Base-by-base conservation (phyloP, 2,113 vertebrate genomes). In the Rhabdomys dilectus region DNA sequence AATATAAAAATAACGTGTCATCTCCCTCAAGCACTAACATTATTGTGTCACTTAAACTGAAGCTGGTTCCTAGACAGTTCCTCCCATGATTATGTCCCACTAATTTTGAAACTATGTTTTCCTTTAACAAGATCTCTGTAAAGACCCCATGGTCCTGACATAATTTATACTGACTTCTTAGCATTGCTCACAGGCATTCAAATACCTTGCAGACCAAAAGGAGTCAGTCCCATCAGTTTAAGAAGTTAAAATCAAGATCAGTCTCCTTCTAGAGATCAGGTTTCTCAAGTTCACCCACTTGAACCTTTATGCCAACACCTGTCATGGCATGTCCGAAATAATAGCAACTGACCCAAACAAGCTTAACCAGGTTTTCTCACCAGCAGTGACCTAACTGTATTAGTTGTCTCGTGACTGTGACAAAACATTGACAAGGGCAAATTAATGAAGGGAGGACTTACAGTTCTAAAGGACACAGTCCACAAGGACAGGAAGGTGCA, bases 131-230 rank as follows among this genome's bases (percentile, higher is more conserved):
- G 39, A 85, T 89, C 60, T 92, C 91, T 62, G 72, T 51, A 45
- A 29, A 92, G 48, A 19, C 31, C 42, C 22, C 70, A 9, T 81
- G 82, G 75, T 36, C 91, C 56, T 86, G 77, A 95, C 42, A 78
- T 91, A 86, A 85, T 84, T 96, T 95, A 91, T 80, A 84, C 84
- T 77, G 75, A 92, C 64, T 95, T 93, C 58, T 88, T 91, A 75
- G 36, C 29, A 13, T 17, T 89, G 75, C 21, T 45, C 77, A 73
- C 39, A 76, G 45, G 9, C 76, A 93, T 91, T 88, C 91, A 73
- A 92, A 91, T 91, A 88, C 73, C 68, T 80, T 72, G 31, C 48
- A 94, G 66, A 82, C 70, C 70, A 96, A 95, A 36, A 92, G 91
- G 48, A 97, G 77, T 92, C 82, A 53, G 17, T 88, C 90, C 62